Evolutionary conservation across 1,140 invertebrate genomes (phyloP).

Genomic region (Sitobion miscanthi): DNA sequence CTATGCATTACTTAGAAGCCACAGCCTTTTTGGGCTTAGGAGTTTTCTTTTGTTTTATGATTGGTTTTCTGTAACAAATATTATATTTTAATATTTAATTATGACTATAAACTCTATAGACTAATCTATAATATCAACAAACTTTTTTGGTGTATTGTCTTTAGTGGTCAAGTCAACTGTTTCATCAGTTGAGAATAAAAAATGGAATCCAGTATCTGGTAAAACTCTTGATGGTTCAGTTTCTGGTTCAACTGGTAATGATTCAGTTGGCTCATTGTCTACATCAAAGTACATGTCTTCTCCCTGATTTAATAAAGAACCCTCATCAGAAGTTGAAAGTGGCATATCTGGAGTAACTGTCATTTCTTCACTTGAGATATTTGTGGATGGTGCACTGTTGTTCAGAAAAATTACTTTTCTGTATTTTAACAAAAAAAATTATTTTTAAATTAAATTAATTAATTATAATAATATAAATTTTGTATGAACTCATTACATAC

Average conservation of each 20-base stretch:
- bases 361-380: not conserved
- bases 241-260: not conserved
- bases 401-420: not conserved
- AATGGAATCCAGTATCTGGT: conserved; percentile 43
- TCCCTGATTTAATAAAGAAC: not conserved
- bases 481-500: not conserved
- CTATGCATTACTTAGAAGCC: not conserved
- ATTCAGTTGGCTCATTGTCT: not conserved
- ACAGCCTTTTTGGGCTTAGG: not conserved
- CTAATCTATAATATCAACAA: not conserved
- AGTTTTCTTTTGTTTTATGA: not conserved
- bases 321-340: not conserved
- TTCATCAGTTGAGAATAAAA: not conserved
- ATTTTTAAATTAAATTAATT: not conserved
- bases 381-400: not conserved
- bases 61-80: not conserved
- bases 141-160: not conserved
- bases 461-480: not conserved
- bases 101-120: not conserved
- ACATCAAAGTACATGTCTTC: not conserved
- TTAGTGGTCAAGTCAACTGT: conserved; percentile 16
- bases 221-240: not conserved
- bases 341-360: not conserved
- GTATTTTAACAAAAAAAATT: not conserved
- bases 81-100: not conserved